phyloP scores from a whole-genome alignment of 2,888 invertebrate species.

The Noctuana brunneofusca region DNA sequence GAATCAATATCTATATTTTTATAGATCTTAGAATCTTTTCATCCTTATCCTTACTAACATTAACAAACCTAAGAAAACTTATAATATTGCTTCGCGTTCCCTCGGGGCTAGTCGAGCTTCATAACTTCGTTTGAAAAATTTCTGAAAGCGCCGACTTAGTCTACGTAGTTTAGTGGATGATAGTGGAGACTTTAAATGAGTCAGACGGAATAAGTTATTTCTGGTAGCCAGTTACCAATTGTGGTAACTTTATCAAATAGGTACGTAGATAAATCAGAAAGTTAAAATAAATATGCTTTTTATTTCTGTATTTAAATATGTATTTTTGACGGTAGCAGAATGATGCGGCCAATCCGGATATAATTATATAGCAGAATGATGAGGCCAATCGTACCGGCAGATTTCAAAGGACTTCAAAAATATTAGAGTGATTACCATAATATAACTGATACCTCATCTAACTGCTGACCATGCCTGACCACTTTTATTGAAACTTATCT shows the following conservation, averaged over 20 bases:
- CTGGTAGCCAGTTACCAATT: neutral
- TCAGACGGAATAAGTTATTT: neutral
- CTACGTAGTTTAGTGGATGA: conserved; percentile 2
- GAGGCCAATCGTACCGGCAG: too few relatives aligned
- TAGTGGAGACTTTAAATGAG: neutral
- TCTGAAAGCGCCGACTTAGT: conserved; percentile 10
- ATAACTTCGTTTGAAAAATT: conserved; percentile 12
- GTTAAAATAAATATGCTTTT: too few relatives aligned
- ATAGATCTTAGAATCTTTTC: neutral
- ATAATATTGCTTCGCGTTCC: neutral
- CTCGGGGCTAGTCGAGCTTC: conserved; percentile 12
- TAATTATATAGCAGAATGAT: too few relatives aligned
- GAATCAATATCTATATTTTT: neutral
- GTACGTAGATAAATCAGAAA: too few relatives aligned
- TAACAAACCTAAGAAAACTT: neutral
- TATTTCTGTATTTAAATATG: too few relatives aligned
- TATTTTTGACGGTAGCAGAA: too few relatives aligned
- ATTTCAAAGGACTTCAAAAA: too few relatives aligned
- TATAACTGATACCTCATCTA: too few relatives aligned
- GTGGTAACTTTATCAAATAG: neutral
- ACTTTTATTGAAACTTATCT: too few relatives aligned
- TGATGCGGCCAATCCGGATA: too few relatives aligned
- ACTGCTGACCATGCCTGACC: too few relatives aligned
- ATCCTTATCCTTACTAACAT: neutral
- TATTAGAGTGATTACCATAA: too few relatives aligned